Base-by-base conservation (phyloP, 64 coral and sea anemone genomes). In the Anthopleura sola region DNA sequence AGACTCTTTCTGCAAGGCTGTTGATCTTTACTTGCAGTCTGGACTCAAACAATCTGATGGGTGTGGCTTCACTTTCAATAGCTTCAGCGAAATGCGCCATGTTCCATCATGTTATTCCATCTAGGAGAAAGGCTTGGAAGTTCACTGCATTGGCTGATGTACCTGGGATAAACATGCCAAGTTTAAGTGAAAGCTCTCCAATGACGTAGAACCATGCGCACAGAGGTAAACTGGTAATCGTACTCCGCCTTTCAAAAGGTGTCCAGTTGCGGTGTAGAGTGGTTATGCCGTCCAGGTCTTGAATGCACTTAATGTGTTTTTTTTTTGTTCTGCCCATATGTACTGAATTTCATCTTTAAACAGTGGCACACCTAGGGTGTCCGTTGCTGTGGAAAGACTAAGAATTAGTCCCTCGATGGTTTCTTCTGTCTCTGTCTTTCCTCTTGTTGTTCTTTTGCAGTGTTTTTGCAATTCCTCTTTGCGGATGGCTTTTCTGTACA, bases 131-230 rank as follows among this genome's bases (percentile, higher is more conserved):
- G 24, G 75, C 86, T 37, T 87, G 75, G 16, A 37, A 91, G 56
- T 95, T 64, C 0, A 78, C 14, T 13, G 80, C 88, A 75, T 82
- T 88, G 9, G 89, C 93, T 17, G 57, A 28, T 9, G 58, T 80
- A 64, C 60, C 85, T 39, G 86, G 46, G 3, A 88, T 88, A 24
- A 88, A 88, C 33, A 46, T 78, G 75, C 75, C 21, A 89, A 24
- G 60, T 93, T 87, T 0, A 93, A 46, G 34, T 93, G 87, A 24
- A 93, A 93, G 0, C 75, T 81, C 60, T 93, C 92, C 68, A 90
- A 55, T 12, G 62, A 90, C 0, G 92, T 89, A 2, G 78, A 89
- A 0, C 87, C 87, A 86, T 64, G 47, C 18, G 92, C 78, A 6
- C 83, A 89, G 14, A 50, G 44, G 75, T 86, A 90, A 2, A 90